phyloP scores from a whole-genome alignment of 2,113 vertebrate genomes.

The Talpa occidentalis region DNA sequence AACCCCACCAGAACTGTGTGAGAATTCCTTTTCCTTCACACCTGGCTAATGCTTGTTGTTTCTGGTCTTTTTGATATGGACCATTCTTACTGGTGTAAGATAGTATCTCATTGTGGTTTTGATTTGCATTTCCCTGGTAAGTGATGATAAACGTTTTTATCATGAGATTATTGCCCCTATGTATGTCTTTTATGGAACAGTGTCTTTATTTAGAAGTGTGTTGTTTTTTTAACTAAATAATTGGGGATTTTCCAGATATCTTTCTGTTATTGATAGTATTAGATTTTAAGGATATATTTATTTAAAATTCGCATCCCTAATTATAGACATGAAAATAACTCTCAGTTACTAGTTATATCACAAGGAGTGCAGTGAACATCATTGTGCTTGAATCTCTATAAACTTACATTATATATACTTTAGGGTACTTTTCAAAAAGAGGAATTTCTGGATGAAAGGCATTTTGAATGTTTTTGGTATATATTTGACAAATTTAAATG shows the following conservation, averaged over 20 bases:
- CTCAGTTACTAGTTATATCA: neutral
- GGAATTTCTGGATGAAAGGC: neutral
- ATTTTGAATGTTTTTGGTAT: neutral
- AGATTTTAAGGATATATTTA: neutral
- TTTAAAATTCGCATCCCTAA: neutral
- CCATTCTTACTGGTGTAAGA: no score
- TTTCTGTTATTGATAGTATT: neutral
- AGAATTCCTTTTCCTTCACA: no score
- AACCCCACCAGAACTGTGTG: no score
- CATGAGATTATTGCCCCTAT: no score
- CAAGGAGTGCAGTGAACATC: neutral
- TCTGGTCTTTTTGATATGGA: no score
- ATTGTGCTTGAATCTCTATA: neutral
- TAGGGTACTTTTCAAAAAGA: constrained; percentile 45
- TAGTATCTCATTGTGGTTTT: no score
- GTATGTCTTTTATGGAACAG: no score
- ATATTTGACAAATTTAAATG: constrained; percentile 1
- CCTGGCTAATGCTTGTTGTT: no score
- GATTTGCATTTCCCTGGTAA: no score
- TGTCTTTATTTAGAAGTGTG: neutral
- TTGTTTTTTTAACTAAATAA: neutral
- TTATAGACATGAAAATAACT: neutral
- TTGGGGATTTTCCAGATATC: neutral
- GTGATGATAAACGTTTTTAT: no score
- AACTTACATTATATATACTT: neutral